These are phyloP conservation scores for Helobdella robusta DNA, from an alignment of 2,888 invertebrate genomes.

Conservation along the genomic window DNA sequence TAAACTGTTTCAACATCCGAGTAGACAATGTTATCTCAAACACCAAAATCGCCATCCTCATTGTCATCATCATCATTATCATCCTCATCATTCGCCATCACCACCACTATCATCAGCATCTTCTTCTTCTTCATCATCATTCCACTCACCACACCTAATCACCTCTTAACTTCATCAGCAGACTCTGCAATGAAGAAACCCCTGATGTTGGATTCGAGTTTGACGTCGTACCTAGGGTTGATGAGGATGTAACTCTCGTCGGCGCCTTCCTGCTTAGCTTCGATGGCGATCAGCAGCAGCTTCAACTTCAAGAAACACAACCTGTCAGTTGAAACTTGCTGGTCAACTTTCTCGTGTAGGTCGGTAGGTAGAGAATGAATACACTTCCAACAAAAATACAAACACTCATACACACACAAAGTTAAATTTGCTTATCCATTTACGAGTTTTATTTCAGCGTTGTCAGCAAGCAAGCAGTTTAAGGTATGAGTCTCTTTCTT, in stretches of 20 bases:
- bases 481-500: too few relatives aligned
- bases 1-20: neutral
- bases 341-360: too few relatives aligned
- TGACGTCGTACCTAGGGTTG: slow-evolving; percentile 71
- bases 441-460: too few relatives aligned
- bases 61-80: too few relatives aligned
- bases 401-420: too few relatives aligned
- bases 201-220: slow-evolving; percentile 95
- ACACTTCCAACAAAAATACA: too few relatives aligned
- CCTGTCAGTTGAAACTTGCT: slow-evolving; percentile 57
- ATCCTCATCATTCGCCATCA: too few relatives aligned
- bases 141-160: neutral
- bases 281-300: slow-evolving; percentile 88
- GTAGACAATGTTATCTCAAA: too few relatives aligned
- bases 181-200: slow-evolving; percentile 99
- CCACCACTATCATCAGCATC: neutral
- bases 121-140: neutral
- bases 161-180: slow-evolving; percentile 99
- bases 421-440: too few relatives aligned
- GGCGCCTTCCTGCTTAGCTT: slow-evolving; percentile 58
- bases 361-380: too few relatives aligned
- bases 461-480: too few relatives aligned
- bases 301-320: slow-evolving; percentile 97
- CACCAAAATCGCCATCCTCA: too few relatives aligned
- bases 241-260: slow-evolving; percentile 94